Evolutionary conservation across 2,113 vertebrate genomes (phyloP), one percentile per base, ranked within the genome.

Genomic region (Thalassarche chlororhynchos): DNA sequence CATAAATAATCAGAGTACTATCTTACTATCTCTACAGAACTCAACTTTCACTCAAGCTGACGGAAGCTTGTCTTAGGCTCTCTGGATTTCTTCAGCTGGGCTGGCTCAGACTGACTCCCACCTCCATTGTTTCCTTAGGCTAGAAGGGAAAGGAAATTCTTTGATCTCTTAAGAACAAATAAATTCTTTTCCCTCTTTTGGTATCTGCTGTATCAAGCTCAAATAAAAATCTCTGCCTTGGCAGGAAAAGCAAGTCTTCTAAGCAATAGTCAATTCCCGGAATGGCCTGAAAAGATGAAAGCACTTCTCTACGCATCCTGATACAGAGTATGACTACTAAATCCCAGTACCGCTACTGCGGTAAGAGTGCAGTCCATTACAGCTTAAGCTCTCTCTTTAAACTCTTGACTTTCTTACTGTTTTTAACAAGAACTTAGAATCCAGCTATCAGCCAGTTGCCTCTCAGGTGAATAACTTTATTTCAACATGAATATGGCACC

Each of bases 111-210:
- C 71, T 54, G 54, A 83, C 14, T 91, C 28, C 47, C 38, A 78
- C 10, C 38, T 74, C 40, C 40, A 42, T 42, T 70, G 36, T 66
- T 83, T 93, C 68, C 55, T 76, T 74, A 72, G 44, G 71, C 75
- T 90, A 90, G 65, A 88, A 93, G 57, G 20, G 57, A 96, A 96
- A 90, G 29, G 49, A 94, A 95, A 55, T 52, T 44, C 65, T 93
- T 85, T 93, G 38, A 76, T 90, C 46, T 86, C 34, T 70, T 17
- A 83, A 36, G 84, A 91, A 57, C n/a, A 90, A 95, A 93, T 70
- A 77, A 49, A 66, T 66, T 38, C 1, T 85, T 87, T 47, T 61
- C 16, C 25, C 38, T 74, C n/a, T 84, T 93, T 83, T 55, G 52
- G 40, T 74, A 90, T 26, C 38, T 74, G 40, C 23, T 70, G 32